These are phyloP conservation scores for Agrilus planipennis DNA, from an alignment of 1,140 invertebrate genomes.

Conservation along the genomic window DNA sequence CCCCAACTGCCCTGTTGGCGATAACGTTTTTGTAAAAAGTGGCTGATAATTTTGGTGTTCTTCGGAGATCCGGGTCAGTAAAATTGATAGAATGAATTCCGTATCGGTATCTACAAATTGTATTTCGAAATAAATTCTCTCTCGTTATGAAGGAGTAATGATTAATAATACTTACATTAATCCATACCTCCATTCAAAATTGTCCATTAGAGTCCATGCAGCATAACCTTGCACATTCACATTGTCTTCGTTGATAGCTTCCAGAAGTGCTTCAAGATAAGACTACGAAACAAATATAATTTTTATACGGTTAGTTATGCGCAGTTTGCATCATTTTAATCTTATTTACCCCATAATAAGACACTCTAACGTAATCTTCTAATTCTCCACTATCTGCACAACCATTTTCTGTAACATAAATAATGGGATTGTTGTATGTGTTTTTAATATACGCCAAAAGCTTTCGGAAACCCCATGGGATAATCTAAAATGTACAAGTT, in stretches of 20 bases:
- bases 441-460: conserved; percentile 49
- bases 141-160: too few species aligned
- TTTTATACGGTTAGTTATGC: too few species aligned
- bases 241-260: conserved; percentile 28
- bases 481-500: background rate
- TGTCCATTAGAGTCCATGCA: conserved; percentile 52
- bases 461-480: conserved; percentile 36
- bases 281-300: too few species aligned
- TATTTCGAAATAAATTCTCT: too few species aligned
- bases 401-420: conserved; percentile 64
- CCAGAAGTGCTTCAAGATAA: conserved; percentile 35
- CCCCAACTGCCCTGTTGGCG: conserved; percentile 3
- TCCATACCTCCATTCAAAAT: conserved; percentile 47
- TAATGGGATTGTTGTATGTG: conserved; percentile 46
- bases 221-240: conserved; percentile 40
- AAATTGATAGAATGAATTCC: conserved; percentile 20
- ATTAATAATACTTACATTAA: conserved; percentile 30
- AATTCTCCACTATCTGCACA: conserved; percentile 31
- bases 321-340: background rate
- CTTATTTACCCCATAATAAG: conserved; percentile 12
- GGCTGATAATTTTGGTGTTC: conserved; percentile 27
- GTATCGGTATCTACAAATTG: too few species aligned
- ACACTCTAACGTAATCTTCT: conserved; percentile 12
- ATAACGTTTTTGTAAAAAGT: conserved; percentile 13
- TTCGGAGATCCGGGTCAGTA: conserved; percentile 25